Base-by-base conservation (phyloP, 2,888 invertebrate species). In the Nezara viridula region DNA sequence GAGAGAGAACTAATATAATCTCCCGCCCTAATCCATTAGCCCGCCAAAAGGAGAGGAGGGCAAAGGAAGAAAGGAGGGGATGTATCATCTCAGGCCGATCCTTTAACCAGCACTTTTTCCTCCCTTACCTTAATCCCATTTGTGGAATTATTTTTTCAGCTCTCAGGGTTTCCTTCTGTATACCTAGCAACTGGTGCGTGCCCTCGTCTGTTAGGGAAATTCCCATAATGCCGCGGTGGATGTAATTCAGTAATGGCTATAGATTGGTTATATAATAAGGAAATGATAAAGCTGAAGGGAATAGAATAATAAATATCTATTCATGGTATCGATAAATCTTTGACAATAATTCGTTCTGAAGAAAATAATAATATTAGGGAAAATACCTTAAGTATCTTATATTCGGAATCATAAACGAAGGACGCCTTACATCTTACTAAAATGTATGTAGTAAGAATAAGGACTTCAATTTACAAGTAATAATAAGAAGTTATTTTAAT, bases 81-180 rank as follows among this genome's bases (percentile, higher is more conserved):
- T 73, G 66, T 73, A 73, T 73, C 66, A 73, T 73, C 81, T 81
- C 44, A 47, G 44, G 37, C 44, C 81, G 40, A 81, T 81, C 81
- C 81, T 81, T 81, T 47, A 44, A 81, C 81, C 81, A 81, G 66
- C 66, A 52, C 55, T 86, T 86, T 86, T 55, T 86, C 86, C 40
- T 40, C 55, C 55, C 52, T 50, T 55, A 52, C 52, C 86, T 55
- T 86, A 86, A 86, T 86, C 86, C 86, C 86, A 86, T 86, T 86
- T 86, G 52, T 40, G 37, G 86, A 55, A 86, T 86, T 86, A 86
- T 86, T 86, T 86, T 86, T 86, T 86, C 86, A 86, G 55, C 44
- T 47, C 81, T 81, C 81, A n/a, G 14, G 40, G 19, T 47, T 37
- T 81, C 44, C 81, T 19, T n/a, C 81, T 44, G 81, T 81, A 44